Evolutionary conservation across 2,888 invertebrate genomes (phyloP), one percentile per base, ranked within the genome.

Genomic region (Cosmia trapezina): DNA sequence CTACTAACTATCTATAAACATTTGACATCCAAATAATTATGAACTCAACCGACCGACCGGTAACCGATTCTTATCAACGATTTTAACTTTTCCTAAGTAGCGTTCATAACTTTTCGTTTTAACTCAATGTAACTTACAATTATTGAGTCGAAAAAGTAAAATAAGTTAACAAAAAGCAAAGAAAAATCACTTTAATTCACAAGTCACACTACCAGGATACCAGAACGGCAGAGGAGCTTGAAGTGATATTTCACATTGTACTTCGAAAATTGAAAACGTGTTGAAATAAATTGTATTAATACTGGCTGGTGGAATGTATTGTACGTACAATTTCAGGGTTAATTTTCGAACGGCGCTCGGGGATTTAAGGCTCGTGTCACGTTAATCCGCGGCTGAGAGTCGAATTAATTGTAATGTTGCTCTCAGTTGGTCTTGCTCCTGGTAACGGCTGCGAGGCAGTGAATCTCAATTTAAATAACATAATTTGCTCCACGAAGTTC

Each of bases 251-350:
- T 80, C 67, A 77, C 53, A 78, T 70, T 68, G 51, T 47, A 60
- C 61, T 56, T 80, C 64, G 72, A 76, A 84, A 83, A 84, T 83
- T 83, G 72, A 83, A 79, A 81, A 78, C 72, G 78, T 77, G 78
- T 73, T 83, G 81, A 79, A 86, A 84, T 80, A 79, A 86, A 84
- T 80, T 79, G 61, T 81, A 78, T 78, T 75, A 78, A 81, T 81
- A 81, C 81, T 66, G 78, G 69, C 68, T 75, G 76, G 72, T 63
- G 51, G 59, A 76, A 83, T 76, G 78, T 83, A 84, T 83, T 83
- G 76, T 80, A 77, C 78, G 76, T 80, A 77, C 78, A 81, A 86
- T 85, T 80, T 80, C 74, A 76, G 76, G 77, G 80, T 79, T 83
- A 80, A 86, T 84, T 83, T 80, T 83, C 81, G 78, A 73, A 78